Evolutionary conservation across 1,140 invertebrate species (phyloP).

Genomic region (Achatina immaculata): DNA sequence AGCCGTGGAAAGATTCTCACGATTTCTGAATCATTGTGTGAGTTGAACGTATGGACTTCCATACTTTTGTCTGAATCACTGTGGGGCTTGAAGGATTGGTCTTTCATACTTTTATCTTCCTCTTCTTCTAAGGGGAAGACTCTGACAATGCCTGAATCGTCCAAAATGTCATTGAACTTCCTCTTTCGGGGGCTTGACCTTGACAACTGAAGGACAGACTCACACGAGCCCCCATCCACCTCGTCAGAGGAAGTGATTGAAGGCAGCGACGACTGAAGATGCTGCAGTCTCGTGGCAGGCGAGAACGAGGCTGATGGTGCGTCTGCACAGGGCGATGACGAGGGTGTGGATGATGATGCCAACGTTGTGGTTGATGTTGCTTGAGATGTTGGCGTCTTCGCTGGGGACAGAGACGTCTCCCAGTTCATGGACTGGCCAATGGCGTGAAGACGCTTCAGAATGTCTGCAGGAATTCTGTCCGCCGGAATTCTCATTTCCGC

Average conservation of each 20-base stretch:
- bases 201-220: neutral
- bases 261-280: neutral
- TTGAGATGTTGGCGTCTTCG: neutral
- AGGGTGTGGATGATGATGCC: neutral
- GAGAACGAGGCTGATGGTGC: neutral
- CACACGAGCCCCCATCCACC: neutral
- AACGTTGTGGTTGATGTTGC: neutral
- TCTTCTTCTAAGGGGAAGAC: neutral
- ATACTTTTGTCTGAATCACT: neutral
- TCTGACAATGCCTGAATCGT: constrained; percentile 19
- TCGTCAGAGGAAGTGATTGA: neutral
- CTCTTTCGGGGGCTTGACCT: neutral
- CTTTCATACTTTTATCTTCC: neutral
- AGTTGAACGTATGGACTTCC: neutral
- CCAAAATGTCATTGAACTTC: neutral
- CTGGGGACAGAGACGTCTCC: neutral
- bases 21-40: neutral
- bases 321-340: neutral
- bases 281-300: neutral
- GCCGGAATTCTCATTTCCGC: constrained; percentile 10
- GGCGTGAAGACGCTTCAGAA: neutral
- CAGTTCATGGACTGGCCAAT: neutral
- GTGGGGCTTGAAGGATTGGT: neutral
- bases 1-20: constrained; percentile 10
- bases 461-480: neutral